Percentiles rank a stretch among this genome's conserved stretches.
These are phyloP conservation scores for Clusia tigrina DNA, from an alignment of 2,888 invertebrate genomes.

Conservation along the genomic window DNA sequence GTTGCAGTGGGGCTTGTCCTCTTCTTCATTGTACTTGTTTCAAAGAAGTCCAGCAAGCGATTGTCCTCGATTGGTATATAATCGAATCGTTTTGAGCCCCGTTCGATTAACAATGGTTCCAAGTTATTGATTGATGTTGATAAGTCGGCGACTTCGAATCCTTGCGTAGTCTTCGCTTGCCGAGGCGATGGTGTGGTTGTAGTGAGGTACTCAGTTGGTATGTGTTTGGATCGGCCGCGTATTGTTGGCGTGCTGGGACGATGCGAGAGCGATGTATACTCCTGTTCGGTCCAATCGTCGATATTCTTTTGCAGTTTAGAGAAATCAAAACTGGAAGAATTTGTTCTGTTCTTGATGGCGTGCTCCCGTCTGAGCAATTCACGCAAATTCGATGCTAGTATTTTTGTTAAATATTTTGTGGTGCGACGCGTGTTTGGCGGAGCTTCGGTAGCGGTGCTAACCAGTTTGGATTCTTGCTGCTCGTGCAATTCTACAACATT, in stretches of 20 bases:
- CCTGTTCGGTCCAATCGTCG: constrained; percentile 84
- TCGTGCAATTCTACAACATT: constrained; percentile 66
- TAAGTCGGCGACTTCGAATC: constrained; percentile 41
- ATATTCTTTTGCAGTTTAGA: constrained; percentile 81
- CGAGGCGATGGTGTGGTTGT: constrained; percentile 67
- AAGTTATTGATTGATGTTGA: constrained; percentile 52
- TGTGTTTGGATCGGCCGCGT: constrained; percentile 75
- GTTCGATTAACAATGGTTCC: constrained; percentile 48
- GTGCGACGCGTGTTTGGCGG: constrained; percentile 55
- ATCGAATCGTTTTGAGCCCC: constrained; percentile 46
- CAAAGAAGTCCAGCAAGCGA: constrained; percentile 48
- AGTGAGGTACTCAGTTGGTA: constrained; percentile 79
- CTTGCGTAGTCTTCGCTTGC: constrained; percentile 50
- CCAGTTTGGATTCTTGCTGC: constrained; percentile 65
- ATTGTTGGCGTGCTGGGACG: constrained; percentile 68
- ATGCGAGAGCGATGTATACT: constrained; percentile 69
- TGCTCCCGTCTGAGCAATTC: constrained; percentile 66
- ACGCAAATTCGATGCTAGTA: constrained; percentile 66
- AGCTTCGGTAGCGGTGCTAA: constrained; percentile 55
- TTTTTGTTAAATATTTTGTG: constrained; percentile 59
- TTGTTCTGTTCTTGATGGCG: constrained; percentile 46
- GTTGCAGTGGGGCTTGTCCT: no score
- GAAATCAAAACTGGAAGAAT: constrained; percentile 69
- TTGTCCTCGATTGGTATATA: constrained; percentile 52
- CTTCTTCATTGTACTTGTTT: constrained; percentile 31